Conservation (phyloP, 2,888 invertebrate genomes). For the Thymelicus acteon region DNA sequence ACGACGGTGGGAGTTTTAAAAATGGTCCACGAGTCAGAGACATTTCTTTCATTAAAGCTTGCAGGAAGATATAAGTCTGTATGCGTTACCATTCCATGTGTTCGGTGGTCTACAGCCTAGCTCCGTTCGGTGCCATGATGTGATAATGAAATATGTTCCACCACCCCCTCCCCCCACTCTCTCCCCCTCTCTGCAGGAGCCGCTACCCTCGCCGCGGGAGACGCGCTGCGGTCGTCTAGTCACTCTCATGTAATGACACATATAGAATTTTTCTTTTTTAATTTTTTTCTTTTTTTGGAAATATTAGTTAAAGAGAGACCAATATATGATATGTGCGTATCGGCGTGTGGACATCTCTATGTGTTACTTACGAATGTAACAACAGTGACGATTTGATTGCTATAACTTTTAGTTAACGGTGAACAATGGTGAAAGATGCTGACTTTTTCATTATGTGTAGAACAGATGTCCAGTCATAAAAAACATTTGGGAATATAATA, state of each 20-base stretch:
- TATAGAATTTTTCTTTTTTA: slow-evolving; percentile 75
- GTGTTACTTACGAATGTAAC: slow-evolving; percentile 76
- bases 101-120: slow-evolving; percentile 30
- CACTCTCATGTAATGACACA: slow-evolving; percentile 77
- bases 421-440: too few species aligned
- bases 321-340: slow-evolving; percentile 83
- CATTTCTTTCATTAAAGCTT: too few species aligned
- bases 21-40: too few species aligned
- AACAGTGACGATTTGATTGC: slow-evolving; percentile 56
- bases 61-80: not conserved
- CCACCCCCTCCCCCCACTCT: slow-evolving; percentile 59
- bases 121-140: slow-evolving; percentile 44
- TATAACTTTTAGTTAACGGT: slow-evolving; percentile 31
- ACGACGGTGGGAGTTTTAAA: too few species aligned
- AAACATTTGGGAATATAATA: too few species aligned
- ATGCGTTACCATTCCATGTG: not conserved
- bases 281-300: slow-evolving; percentile 72
- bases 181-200: slow-evolving; percentile 67
- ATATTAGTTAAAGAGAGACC: slow-evolving; percentile 73
- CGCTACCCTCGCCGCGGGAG: slow-evolving; percentile 58
- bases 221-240: slow-evolving; percentile 66
- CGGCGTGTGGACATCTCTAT: slow-evolving; percentile 80
- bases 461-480: too few species aligned
- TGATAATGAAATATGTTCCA: slow-evolving; percentile 50
- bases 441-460: too few species aligned